These are phyloP conservation scores for Dolichopus griseipennis DNA, from an alignment of 2,888 invertebrate genomes.

Conservation along the genomic window DNA sequence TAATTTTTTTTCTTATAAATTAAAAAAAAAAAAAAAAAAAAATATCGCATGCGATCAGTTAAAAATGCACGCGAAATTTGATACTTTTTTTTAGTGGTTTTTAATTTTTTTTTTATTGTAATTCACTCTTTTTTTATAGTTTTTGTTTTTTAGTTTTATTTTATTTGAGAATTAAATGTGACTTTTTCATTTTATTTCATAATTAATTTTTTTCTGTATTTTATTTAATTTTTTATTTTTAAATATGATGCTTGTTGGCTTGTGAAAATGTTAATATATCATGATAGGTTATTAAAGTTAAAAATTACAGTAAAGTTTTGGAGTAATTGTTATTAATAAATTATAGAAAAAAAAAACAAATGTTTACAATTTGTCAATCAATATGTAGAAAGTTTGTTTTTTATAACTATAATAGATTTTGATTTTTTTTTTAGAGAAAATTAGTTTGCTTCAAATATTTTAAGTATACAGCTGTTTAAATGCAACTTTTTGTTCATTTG, in stretches of 20 bases:
- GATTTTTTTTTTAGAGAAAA: too few species aligned
- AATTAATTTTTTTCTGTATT: too few species aligned
- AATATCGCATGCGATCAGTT: constrained; percentile 1
- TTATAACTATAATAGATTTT: too few species aligned
- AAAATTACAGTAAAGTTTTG: too few species aligned
- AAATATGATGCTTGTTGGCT: neutral
- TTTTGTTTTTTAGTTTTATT: too few species aligned
- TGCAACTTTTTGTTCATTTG: too few species aligned
- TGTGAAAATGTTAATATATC: neutral
- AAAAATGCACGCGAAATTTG: constrained; percentile 6
- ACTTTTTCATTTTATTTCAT: neutral
- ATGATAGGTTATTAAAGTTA: neutral
- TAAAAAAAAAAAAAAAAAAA: neutral
- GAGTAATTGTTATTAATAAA: too few species aligned
- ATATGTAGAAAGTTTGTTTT: too few species aligned
- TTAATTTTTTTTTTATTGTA: neutral
- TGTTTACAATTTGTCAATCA: too few species aligned
- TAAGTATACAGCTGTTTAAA: too few species aligned
- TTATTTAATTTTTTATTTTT: neutral
- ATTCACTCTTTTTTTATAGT: neutral
- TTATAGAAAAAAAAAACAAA: too few species aligned
- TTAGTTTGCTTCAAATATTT: too few species aligned
- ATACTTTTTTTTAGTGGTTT: neutral
- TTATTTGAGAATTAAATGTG: neutral
- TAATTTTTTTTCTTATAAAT: neutral